Evolutionary conservation across 2,888 invertebrate species (phyloP).

Genomic region (Lasius platythorax): DNA sequence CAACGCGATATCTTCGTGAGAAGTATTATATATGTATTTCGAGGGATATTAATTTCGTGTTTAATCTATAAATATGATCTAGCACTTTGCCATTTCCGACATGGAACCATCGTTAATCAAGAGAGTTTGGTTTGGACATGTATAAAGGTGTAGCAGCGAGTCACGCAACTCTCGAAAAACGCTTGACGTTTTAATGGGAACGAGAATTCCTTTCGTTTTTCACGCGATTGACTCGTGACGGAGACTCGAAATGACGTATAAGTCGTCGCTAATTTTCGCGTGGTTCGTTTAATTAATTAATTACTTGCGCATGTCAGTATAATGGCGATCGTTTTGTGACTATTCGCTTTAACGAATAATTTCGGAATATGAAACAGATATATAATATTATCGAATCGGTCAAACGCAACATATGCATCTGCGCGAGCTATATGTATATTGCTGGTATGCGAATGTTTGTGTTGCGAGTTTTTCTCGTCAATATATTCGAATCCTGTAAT

Average conservation of each 20-base stretch:
- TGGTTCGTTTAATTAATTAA: slow-evolving; percentile 9
- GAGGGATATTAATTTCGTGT: slow-evolving; percentile 6
- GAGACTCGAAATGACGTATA: neutral
- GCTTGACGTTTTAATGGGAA: neutral
- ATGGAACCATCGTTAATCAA: slow-evolving; percentile 11
- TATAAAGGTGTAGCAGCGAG: neutral
- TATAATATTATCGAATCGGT: slow-evolving; percentile 56
- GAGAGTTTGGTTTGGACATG: neutral
- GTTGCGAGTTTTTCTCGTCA: slow-evolving; percentile 17
- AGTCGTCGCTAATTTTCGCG: neutral
- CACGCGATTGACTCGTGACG: neutral
- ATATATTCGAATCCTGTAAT: slow-evolving; percentile 58
- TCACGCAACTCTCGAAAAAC: slow-evolving; percentile 27
- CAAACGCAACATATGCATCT: slow-evolving; percentile 27
- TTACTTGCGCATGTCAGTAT: neutral
- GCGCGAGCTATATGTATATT: neutral
- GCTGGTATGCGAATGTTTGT: no score
- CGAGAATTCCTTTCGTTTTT: slow-evolving; percentile 8
- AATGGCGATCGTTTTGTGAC: slow-evolving; percentile 3
- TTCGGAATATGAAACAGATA: slow-evolving; percentile 23
- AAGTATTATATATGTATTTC: slow-evolving; percentile 1
- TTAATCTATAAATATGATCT: slow-evolving; percentile 22
- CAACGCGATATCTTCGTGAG: neutral
- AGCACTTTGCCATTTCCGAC: slow-evolving; percentile 15
- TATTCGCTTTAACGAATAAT: slow-evolving; percentile 45